Evolutionary conservation across 2,113 vertebrate species (phyloP).

Genomic region (Catagonus wagneri): DNA sequence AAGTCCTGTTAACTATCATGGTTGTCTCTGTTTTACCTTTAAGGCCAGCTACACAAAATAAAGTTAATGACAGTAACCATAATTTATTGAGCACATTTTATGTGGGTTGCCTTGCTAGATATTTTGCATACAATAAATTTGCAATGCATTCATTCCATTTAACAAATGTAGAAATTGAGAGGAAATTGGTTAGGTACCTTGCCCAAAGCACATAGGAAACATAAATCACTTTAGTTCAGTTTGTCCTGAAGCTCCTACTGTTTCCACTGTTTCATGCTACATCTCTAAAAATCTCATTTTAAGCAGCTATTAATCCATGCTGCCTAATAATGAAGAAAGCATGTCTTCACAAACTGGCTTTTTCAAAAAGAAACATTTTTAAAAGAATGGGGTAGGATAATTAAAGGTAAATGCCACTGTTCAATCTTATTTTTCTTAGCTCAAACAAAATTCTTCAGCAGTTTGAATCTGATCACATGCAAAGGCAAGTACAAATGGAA

Average conservation of each 20-base stretch:
- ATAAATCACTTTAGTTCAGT: conserved; percentile 25
- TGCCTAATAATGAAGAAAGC: conserved; percentile 28
- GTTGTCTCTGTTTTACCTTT: not conserved
- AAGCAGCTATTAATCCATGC: conserved; percentile 21
- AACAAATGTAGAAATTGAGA: conserved; percentile 10
- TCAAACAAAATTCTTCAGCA: not conserved
- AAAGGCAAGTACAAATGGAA: not conserved
- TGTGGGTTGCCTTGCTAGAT: not conserved
- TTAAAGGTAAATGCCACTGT: conserved; percentile 24
- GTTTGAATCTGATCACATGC: not conserved
- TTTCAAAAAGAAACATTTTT: not conserved
- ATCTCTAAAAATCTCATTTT: conserved; percentile 37
- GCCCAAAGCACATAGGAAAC: not conserved
- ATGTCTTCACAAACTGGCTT: not conserved
- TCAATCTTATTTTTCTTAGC: conserved; percentile 23
- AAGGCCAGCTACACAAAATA: conserved; percentile 43
- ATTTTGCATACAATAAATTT: conserved; percentile 41
- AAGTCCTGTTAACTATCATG: not conserved
- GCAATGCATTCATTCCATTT: not conserved
- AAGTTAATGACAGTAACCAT: conserved; percentile 43
- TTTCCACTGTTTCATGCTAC: conserved; percentile 22
- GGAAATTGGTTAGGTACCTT: conserved; percentile 9
- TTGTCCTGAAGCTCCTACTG: not conserved
- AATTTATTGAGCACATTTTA: conserved; percentile 57
- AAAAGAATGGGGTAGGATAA: not conserved